phyloP scores from a whole-genome alignment of 2,113 vertebrate genomes.

The Grammomys dolichurus region DNA sequence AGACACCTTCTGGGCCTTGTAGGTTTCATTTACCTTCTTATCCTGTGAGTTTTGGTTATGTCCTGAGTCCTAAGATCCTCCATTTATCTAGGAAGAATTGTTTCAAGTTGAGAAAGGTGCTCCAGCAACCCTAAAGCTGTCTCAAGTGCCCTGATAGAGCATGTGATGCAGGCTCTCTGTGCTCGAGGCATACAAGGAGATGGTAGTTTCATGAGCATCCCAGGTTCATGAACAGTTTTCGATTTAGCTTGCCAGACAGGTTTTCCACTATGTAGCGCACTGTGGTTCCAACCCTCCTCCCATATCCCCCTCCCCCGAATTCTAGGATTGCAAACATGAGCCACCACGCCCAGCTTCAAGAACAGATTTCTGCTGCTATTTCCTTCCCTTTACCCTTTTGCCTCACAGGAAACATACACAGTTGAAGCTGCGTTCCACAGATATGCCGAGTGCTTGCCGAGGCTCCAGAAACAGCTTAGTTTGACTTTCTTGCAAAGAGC shows the following conservation, averaged over 20 bases:
- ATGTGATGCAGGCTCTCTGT: neutral
- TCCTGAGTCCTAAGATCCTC: neutral
- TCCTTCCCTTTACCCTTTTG: neutral
- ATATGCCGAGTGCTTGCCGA: constrained; percentile 5
- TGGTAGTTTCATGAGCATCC: neutral
- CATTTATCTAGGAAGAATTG: neutral
- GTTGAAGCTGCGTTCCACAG: neutral
- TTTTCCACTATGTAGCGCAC: neutral
- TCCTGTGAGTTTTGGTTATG: neutral
- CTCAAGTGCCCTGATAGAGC: too few relatives aligned
- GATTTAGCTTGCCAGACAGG: neutral
- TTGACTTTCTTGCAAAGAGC: constrained; percentile 72
- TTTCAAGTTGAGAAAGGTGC: neutral
- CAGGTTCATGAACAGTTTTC: neutral
- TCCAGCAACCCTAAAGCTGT: neutral
- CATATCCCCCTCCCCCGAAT: neutral
- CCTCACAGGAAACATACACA: neutral
- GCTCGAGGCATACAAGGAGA: neutral
- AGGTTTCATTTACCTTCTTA: neutral
- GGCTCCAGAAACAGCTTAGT: constrained; percentile 57
- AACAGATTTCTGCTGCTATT: neutral
- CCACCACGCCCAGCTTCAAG: neutral
- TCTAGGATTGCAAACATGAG: neutral
- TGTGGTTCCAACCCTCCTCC: neutral
- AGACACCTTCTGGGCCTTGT: neutral